A percentile compares a stretch with the other conserved stretches of the same genome.
Conservation (phyloP, 2,113 vertebrate species). For the Podarcis muralis region DNA sequence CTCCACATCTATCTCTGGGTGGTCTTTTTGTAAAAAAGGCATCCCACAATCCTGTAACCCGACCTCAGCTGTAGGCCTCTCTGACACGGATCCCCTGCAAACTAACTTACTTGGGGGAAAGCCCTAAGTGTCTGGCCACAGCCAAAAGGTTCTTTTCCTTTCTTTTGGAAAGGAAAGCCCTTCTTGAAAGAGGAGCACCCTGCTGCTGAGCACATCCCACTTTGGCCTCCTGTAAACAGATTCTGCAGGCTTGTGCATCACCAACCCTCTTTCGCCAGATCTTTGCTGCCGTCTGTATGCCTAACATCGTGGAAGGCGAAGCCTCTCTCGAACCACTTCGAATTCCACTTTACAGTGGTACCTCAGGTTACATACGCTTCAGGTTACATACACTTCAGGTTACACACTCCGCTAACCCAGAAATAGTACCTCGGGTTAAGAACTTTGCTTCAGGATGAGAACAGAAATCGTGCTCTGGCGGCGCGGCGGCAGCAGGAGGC, state of each 20-base stretch:
- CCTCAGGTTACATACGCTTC: too few species aligned
- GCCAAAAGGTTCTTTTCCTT: background rate
- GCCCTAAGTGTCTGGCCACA: background rate
- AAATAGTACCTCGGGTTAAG: too few species aligned
- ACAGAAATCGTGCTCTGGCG: too few species aligned
- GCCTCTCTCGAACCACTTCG: background rate
- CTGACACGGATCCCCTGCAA: too few species aligned
- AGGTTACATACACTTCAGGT: too few species aligned
- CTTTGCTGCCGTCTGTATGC: too few species aligned
- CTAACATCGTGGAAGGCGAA: background rate
- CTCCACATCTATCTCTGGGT: too few species aligned
- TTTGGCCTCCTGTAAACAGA: background rate
- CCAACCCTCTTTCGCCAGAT: background rate
- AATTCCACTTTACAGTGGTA: background rate
- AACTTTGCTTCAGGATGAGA: too few species aligned
- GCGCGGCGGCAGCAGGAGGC: too few species aligned
- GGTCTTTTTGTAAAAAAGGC: background rate
- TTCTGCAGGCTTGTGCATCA: background rate
- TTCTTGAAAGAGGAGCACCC: too few species aligned
- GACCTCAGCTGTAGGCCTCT: background rate
- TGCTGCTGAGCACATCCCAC: background rate
- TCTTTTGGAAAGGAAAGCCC: too few species aligned
- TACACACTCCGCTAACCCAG: too few species aligned
- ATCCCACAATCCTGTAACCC: background rate
- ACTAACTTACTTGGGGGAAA: background rate